A percentile compares a stretch with the other conserved stretches of the same genome.
phyloP scores from a whole-genome alignment of 2,888 invertebrate species.

The Yponomeuta cagnagella region DNA sequence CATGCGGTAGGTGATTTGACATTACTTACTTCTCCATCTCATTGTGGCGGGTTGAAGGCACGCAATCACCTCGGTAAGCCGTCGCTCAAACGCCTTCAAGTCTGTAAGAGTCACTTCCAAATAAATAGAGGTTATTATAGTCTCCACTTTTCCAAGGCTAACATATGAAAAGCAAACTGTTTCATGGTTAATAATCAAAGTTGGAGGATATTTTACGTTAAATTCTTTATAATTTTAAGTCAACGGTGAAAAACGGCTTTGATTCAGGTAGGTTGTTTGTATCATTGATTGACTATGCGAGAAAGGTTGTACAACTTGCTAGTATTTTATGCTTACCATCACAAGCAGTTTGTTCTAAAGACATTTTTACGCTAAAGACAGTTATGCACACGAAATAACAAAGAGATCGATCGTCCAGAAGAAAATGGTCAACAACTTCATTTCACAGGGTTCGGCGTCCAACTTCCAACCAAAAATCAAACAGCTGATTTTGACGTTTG shows the following conservation, averaged over 20 bases:
- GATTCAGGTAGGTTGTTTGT: neutral
- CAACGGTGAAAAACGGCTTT: too few species aligned
- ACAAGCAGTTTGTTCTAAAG: slow-evolving; percentile 92
- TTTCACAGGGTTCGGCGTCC: neutral
- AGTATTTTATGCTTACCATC: slow-evolving; percentile 79
- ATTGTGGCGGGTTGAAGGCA: slow-evolving; percentile 95
- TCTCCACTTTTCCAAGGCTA: neutral
- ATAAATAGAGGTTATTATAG: slow-evolving; percentile 8
- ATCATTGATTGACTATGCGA: neutral
- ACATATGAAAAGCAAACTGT: neutral
- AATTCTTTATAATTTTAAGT: neutral
- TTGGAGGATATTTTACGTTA: neutral
- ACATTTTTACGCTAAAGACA: slow-evolving; percentile 68
- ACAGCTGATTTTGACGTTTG: slow-evolving; percentile 1
- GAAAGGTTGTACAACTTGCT: neutral
- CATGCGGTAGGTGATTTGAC: too few species aligned
- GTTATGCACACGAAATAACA: neutral
- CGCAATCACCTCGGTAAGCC: slow-evolving; percentile 97
- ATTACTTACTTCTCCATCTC: slow-evolving; percentile 93
- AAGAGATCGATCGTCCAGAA: neutral
- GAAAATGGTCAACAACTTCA: neutral
- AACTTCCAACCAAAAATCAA: neutral
- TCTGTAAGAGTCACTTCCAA: slow-evolving; percentile 76
- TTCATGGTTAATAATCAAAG: too few species aligned
- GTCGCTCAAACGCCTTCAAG: slow-evolving; percentile 97